Evolutionary conservation across 2,888 invertebrate species (phyloP).

Genomic region (Mesoligia furuncula): DNA sequence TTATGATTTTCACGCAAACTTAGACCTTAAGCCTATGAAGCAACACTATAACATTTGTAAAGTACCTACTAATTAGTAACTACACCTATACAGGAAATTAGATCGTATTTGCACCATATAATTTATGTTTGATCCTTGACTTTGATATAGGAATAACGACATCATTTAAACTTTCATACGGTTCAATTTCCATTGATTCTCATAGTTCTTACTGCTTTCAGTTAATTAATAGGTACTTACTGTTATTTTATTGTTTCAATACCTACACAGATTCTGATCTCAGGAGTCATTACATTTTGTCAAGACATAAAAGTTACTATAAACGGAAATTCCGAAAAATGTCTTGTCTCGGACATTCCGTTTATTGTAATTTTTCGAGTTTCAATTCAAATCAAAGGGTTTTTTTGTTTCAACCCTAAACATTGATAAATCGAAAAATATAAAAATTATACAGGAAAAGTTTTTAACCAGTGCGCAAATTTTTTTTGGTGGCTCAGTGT

Average conservation of each 20-base stretch:
- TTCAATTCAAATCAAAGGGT: neutral
- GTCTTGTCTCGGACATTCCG: too few relatives aligned
- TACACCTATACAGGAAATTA: conserved; percentile 11
- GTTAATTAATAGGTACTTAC: too few relatives aligned
- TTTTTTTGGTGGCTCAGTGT: too few relatives aligned
- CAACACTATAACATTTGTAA: conserved; percentile 8
- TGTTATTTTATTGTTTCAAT: too few relatives aligned
- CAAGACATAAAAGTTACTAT: neutral
- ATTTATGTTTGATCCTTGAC: neutral
- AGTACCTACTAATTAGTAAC: conserved; percentile 21
- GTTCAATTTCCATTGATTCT: neutral
- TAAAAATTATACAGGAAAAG: too few relatives aligned
- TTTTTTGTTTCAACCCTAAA: neutral
- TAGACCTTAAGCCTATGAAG: conserved; percentile 15
- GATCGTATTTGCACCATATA: neutral
- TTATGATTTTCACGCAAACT: conserved; percentile 33
- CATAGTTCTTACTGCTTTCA: neutral
- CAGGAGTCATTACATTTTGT: neutral
- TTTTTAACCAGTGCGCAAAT: too few relatives aligned
- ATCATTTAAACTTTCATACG: neutral
- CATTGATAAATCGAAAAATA: too few relatives aligned
- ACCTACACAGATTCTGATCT: neutral
- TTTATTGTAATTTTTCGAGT: neutral
- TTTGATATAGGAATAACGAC: conserved; percentile 1
- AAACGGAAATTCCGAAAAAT: neutral